phyloP scores from a whole-genome alignment of 2,888 invertebrate genomes.

The Ennomos quercinarius region DNA sequence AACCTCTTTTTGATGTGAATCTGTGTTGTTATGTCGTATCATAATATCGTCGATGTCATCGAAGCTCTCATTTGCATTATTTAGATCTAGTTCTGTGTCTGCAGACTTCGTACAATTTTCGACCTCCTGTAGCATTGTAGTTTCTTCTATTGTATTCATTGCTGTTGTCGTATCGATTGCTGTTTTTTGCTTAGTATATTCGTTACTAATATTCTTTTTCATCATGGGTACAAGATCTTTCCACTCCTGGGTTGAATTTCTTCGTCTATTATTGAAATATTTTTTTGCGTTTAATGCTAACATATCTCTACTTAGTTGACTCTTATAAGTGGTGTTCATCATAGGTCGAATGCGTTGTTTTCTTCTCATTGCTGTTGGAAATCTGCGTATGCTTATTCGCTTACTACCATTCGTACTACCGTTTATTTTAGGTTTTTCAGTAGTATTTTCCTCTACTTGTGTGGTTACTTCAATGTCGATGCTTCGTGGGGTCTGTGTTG shows the following conservation, averaged over 20 bases:
- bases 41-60: conserved; percentile 35
- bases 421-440: conserved; percentile 29
- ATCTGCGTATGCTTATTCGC: conserved; percentile 51
- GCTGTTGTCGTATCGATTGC: conserved; percentile 47
- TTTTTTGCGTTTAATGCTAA: conserved; percentile 64
- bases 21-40: conserved; percentile 34
- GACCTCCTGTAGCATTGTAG: conserved; percentile 29
- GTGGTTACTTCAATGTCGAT: conserved; percentile 14
- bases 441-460: conserved; percentile 26
- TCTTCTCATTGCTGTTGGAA: conserved; percentile 59
- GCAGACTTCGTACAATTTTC: conserved; percentile 36
- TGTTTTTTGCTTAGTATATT: conserved; percentile 43
- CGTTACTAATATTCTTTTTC: conserved; percentile 49
- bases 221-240: conserved; percentile 59
- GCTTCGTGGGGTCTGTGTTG: conserved; percentile 21
- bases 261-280: conserved; percentile 56
- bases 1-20: conserved; percentile 42
- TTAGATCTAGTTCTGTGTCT: conserved; percentile 23
- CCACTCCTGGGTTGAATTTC: conserved; percentile 66
- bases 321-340: conserved; percentile 63
- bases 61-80: conserved; percentile 36
- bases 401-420: conserved; percentile 3
- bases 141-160: conserved; percentile 30
- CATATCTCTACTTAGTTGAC: conserved; percentile 69
- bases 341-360: conserved; percentile 68